Conservation (phyloP, 1,140 invertebrate species). For the Bombus haemorrhoidalis region DNA sequence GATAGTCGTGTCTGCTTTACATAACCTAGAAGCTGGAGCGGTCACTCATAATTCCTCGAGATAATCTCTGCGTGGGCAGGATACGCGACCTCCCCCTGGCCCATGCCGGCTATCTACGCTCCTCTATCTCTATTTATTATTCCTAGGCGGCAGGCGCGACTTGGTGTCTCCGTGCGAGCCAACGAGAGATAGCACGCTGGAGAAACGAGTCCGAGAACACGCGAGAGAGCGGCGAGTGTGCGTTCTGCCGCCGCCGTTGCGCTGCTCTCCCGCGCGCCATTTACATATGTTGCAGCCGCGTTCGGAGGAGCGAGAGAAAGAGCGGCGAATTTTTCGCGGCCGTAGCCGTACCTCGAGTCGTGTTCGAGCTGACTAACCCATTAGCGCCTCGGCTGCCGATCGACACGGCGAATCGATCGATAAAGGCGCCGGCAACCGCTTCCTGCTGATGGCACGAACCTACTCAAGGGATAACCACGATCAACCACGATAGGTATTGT, state of each 20-base stretch:
- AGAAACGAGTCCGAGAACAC: slow-evolving; percentile 37
- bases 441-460: slow-evolving; percentile 24
- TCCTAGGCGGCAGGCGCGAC: slow-evolving; percentile 62
- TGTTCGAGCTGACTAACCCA: slow-evolving; percentile 64
- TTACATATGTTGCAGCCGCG: slow-evolving; percentile 45
- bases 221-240: slow-evolving; percentile 20
- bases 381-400: slow-evolving; percentile 65
- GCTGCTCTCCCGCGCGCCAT: slow-evolving; percentile 8
- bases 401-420: slow-evolving; percentile 67
- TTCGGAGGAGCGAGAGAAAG: slow-evolving; percentile 1
- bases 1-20: slow-evolving; percentile 64
- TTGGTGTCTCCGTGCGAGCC: slow-evolving; percentile 51
- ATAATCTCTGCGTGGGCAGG: slow-evolving; percentile 78
- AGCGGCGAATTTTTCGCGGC: slow-evolving; percentile 57
- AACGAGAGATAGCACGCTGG: slow-evolving; percentile 46
- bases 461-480: background rate
- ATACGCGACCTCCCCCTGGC: slow-evolving; percentile 57
- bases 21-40: slow-evolving; percentile 74
- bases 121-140: slow-evolving; percentile 80
- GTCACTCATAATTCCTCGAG: slow-evolving; percentile 78
- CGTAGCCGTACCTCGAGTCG: background rate
- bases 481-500: background rate
- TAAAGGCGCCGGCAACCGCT: slow-evolving; percentile 58
- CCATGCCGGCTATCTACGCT: slow-evolving; percentile 63
- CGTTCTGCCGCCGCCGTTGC: background rate